These are phyloP conservation scores for Metallyticus violacea DNA, from an alignment of 2,888 invertebrate species.

Conservation along the genomic window DNA sequence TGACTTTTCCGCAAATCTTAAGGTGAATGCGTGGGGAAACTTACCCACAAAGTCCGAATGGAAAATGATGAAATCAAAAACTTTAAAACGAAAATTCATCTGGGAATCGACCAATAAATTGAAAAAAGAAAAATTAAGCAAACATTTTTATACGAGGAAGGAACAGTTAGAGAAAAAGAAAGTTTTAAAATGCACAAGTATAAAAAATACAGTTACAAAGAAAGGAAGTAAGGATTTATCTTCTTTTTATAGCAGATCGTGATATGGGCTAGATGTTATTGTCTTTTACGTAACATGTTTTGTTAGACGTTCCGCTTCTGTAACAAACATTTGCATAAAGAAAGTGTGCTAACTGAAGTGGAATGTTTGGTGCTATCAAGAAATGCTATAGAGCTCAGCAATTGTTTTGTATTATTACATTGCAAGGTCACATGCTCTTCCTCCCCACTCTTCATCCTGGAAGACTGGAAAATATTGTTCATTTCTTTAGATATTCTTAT, in stretches of 20 bases:
- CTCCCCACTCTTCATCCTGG: too few relatives aligned
- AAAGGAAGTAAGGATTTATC: neutral
- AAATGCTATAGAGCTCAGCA: neutral
- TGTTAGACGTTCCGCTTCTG: neutral
- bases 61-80: too few relatives aligned
- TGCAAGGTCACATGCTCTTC: neutral
- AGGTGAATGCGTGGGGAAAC: too few relatives aligned
- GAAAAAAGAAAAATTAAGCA: too few relatives aligned
- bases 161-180: too few relatives aligned
- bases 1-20: too few relatives aligned
- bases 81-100: too few relatives aligned
- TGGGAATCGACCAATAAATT: too few relatives aligned
- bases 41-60: too few relatives aligned
- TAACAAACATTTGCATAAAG: neutral
- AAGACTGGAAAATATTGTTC: too few relatives aligned
- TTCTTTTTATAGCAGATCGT: neutral
- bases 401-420: neutral
- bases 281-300: neutral
- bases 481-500: too few relatives aligned
- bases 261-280: neutral
- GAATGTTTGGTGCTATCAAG: neutral
- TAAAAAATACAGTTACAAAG: neutral
- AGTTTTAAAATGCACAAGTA: neutral
- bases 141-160: too few relatives aligned
- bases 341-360: neutral